Conservation (phyloP, 2,797 vertebrate species). For the Syncerus caffer region DNA sequence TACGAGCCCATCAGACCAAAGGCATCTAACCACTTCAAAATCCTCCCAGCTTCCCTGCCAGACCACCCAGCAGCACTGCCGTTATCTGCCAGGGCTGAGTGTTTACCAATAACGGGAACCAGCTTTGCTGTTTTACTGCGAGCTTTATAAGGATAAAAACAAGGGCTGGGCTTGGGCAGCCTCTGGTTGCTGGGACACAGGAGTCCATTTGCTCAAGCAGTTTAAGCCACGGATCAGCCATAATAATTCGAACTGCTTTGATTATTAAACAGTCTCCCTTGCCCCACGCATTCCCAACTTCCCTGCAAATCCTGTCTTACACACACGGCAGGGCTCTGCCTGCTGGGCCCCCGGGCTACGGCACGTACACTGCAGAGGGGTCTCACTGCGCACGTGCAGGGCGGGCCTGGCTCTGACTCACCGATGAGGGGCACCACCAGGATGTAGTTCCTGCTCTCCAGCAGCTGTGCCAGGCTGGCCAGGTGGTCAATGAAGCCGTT, state of each 20-base stretch:
- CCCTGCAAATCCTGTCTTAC: slow-evolving; percentile 78
- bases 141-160: slow-evolving; percentile 90
- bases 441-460: slow-evolving; percentile 92
- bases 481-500: slow-evolving; percentile 99
- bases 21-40: slow-evolving; percentile 81
- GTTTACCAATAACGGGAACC: slow-evolving; percentile 91
- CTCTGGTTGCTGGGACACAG: slow-evolving; percentile 80
- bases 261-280: slow-evolving; percentile 82
- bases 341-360: background rate
- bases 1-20: slow-evolving; percentile 82
- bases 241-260: slow-evolving; percentile 81
- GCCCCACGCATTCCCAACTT: slow-evolving; percentile 75
- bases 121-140: slow-evolving; percentile 86
- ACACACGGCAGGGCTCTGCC: slow-evolving; percentile 51
- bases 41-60: slow-evolving; percentile 82
- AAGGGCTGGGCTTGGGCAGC: slow-evolving; percentile 83
- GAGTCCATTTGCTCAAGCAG: slow-evolving; percentile 83
- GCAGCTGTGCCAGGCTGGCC: slow-evolving; percentile 87
- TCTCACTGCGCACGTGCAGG: slow-evolving; percentile 14
- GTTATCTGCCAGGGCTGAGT: slow-evolving; percentile 88
- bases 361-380: slow-evolving; percentile 23
- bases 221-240: slow-evolving; percentile 83
- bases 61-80: slow-evolving; percentile 88
- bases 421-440: slow-evolving; percentile 97
- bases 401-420: slow-evolving; percentile 81